Conservation (phyloP, 1,140 invertebrate species). For the Heliconius eleuchia region DNA sequence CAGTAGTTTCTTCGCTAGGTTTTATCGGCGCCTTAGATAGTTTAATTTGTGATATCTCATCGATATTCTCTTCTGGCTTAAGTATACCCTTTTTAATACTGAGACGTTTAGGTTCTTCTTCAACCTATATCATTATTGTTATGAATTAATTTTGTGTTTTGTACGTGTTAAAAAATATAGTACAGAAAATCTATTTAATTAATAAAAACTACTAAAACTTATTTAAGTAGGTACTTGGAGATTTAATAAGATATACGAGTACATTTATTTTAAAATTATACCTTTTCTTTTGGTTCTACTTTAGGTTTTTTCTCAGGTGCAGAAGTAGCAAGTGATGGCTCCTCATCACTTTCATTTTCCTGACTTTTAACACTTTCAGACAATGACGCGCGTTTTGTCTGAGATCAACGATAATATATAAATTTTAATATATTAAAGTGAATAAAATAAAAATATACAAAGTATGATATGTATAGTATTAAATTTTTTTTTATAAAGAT, state of each 20-base stretch:
- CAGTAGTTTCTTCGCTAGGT: slow-evolving; percentile 69
- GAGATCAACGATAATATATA: slow-evolving; percentile 25
- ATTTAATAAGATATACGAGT: neutral
- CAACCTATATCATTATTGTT: slow-evolving; percentile 60
- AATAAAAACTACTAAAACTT: neutral
- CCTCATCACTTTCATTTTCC: slow-evolving; percentile 69
- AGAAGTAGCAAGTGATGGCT: slow-evolving; percentile 59
- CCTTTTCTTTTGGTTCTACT: slow-evolving; percentile 68
- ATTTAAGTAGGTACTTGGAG: neutral
- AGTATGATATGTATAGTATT: slow-evolving; percentile 45
- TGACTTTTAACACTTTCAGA: slow-evolving; percentile 70
- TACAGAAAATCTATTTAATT: neutral
- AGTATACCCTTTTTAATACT: slow-evolving; percentile 79
- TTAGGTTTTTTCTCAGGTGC: slow-evolving; percentile 71
- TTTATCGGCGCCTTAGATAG: slow-evolving; percentile 76
- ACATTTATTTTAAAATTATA: slow-evolving; percentile 34
- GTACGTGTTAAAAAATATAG: neutral
- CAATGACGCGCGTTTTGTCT: slow-evolving; percentile 71
- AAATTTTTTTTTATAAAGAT: neutral
- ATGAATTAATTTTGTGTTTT: neutral
- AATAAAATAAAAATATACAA: neutral
- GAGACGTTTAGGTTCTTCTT: slow-evolving; percentile 75
- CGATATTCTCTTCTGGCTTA: slow-evolving; percentile 82
- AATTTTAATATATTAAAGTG: slow-evolving; percentile 8
- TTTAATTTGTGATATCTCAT: slow-evolving; percentile 76